Base-by-base conservation (phyloP, 1,140 invertebrate genomes). In the Procambarus clarkii region DNA sequence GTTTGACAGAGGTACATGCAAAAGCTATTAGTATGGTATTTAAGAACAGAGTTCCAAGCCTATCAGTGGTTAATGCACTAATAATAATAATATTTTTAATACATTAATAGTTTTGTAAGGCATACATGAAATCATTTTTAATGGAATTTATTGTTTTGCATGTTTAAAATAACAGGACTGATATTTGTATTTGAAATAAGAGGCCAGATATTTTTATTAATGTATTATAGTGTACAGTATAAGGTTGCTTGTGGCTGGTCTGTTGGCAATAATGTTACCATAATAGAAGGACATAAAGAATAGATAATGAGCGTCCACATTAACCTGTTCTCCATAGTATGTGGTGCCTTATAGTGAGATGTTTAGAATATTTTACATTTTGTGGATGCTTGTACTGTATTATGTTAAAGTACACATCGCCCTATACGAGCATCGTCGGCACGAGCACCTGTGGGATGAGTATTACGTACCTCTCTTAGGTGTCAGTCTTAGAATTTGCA, bases 211-310 rank as follows among this genome's bases (percentile, higher is more conserved):
- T 9, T 9, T 64, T 3, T 64, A 74, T 74, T 13, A 74, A 8
- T 74, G 24, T 74, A 74, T 74, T 74, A 34, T 8, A n/a, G n/a
- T n/a, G n/a, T n/a, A n/a, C n/a, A n/a, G n/a, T n/a, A 21, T 74
- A 34, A 74, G 69, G 69, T 74, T 74, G n/a, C 69, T 24, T 74
- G 13, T 74, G 69, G 69, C 69, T 74, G n/a, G 34, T 74, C n/a
- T 34, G 69, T 21, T n/a, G n/a, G n/a, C 34, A 5, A 74, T n/a
- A 74, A 8, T 74, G 69, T 24, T 74, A 74, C 60, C 60, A 15
- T 15, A 64, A 64, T 21, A 4, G 18, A 64, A 64, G 60, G 69
- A 24, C 24, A 74, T 11, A 54, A 54, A n/a, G n/a, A n/a, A 5
- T 54, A 54, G 50, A 54, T 54, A 54, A 5, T 2, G 69, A 74